Evolutionary conservation across 2,797 vertebrate species (phyloP), one percentile per base, ranked within the genome.

Genomic region (Xenentodon cancila): DNA sequence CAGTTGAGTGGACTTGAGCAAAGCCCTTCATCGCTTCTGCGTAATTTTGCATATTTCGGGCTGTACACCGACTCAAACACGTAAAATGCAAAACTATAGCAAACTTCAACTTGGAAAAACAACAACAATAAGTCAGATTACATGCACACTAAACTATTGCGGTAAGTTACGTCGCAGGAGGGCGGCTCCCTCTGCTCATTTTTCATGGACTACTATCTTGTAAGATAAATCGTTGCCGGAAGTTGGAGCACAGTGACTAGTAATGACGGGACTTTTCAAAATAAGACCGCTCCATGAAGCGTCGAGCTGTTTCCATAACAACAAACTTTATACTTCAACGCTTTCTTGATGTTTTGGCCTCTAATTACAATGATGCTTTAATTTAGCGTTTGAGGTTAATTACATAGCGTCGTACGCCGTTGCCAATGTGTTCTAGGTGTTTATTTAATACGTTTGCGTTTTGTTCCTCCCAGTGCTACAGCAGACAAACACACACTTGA

Each of bases 11-110:
- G 0, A 11, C 79, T 50, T 87, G 51, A 12, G 64, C 51, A 9
- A 88, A 91, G 9, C 83, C 46, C 53, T 48, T 70, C 1, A 85
- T 16, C 22, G 34, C 9, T 2, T 80, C 55, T 16, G 56, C 44
- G 75, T 84, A 88, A 45, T 82, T 76, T 42, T 88, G 71, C 90
- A 91, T 91, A 5, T 37, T 79, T 46, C 2, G 22, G 19, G 5
- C 22, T 51, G 21, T n/a, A 47, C 47, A 44, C 25, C 9, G 32
- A 34, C 21, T 32, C 21, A 43, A 48, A 50, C 11, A 1, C 11
- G 13, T 9, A 17, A 1, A 15, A 34, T 2, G 18, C 2, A 49
- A 19, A 12, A 34, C 1, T 9, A 27, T 9, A 11, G 30, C 46
- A 9, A 46, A 53, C 5, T 43, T 16, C 2, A n/a, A 25, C 4